Evolutionary conservation across 2,113 vertebrate species (phyloP), one percentile per base, ranked within the genome.

Genomic region (Sarotherodon lohbergeri): DNA sequence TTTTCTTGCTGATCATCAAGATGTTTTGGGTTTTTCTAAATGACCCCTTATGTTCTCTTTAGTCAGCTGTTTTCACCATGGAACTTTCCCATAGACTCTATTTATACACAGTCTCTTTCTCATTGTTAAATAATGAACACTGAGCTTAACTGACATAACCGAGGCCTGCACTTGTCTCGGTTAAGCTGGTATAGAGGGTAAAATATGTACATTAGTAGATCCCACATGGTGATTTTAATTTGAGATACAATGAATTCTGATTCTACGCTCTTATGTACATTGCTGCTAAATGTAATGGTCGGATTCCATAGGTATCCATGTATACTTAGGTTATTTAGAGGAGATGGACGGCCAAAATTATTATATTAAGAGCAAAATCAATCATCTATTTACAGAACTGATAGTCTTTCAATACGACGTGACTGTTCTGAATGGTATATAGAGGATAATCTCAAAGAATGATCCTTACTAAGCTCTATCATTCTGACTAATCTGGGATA

Each of bases 401-500:
- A 48, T 84, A 43, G 7, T 50, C 50, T 78, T 24, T 48, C n/a
- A 79, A 41, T 55, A 81, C 0, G 16, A 14, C 34, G 3, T n/a
- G 46, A 52, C 10, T 52, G 73, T 4, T 46, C 46, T 82, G 36
- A 48, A 27, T 61, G 27, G 76, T 29, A 68, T 54, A 50, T 48
- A 50, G 29, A 52, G 80, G 43, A 86, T 85, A 71, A 86, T 87
- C 81, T 55, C 73, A 63, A 39, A 55, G 17, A 88, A 32, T 90
- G 82, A 41, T 57, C 29, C 13, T 5, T 12, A 36, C 76, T 87
- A 36, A 90, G 4, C 82, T 71, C 57, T 27, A 39, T 87, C 83
- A 4, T 46, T 86, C 36, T 68, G 27, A 66, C 48, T 92, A 88
- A 89, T 93, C 86, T 88, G 19, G 32, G 48, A 78, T 66, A 88